Percentiles rank a stretch among this genome's conserved stretches.
Evolutionary conservation across 2,113 vertebrate species (phyloP).

Genomic region (Erythrolamprus reginae): DNA sequence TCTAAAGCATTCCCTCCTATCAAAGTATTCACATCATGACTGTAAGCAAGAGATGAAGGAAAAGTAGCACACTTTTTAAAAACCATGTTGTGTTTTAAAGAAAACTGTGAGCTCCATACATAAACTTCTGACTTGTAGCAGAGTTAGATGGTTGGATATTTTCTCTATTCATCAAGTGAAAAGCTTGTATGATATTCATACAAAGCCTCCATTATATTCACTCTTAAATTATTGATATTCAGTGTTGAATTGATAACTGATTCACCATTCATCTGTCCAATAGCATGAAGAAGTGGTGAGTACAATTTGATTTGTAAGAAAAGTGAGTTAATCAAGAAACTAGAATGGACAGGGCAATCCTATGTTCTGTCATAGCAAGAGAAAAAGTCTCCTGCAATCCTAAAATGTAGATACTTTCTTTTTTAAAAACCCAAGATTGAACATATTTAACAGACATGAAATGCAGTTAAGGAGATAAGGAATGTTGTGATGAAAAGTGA

Average conservation of each 20-base stretch:
- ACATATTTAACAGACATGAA: neutral
- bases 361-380: neutral
- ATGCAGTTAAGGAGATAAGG: neutral
- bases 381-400: neutral
- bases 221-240: neutral
- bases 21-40: neutral
- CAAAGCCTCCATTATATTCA: neutral
- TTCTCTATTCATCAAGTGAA: neutral
- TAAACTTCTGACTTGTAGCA: neutral
- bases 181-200: neutral
- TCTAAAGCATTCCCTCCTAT: neutral
- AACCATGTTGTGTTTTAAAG: neutral
- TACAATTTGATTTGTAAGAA: neutral
- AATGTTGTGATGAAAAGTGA: neutral
- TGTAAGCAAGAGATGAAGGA: neutral
- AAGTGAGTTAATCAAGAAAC: neutral
- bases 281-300: neutral
- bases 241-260: neutral
- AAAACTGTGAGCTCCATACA: neutral
- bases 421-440: neutral
- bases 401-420: neutral
- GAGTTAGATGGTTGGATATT: neutral
- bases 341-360: neutral
- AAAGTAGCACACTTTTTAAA: neutral
- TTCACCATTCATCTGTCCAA: neutral